Conservation (phyloP, 2,888 invertebrate species). For the Cheilosia vulpina region DNA sequence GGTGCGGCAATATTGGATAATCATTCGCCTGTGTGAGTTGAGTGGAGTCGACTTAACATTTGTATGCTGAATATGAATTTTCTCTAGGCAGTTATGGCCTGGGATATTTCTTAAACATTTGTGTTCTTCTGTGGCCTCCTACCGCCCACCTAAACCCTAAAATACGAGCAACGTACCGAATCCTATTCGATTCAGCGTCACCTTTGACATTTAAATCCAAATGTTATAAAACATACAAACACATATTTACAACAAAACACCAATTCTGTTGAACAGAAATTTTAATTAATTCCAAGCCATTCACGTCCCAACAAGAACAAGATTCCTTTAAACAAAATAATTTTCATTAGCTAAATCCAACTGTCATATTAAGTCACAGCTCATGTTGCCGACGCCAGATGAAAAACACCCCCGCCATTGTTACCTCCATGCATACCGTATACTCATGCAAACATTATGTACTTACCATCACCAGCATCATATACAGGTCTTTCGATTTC, state of each 20-base stretch:
- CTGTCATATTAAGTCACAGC: conserved; percentile 3
- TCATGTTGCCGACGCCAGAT: background rate
- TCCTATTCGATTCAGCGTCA: background rate
- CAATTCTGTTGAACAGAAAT: background rate
- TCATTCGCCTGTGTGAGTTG: too few species aligned
- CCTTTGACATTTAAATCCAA: conserved; percentile 24
- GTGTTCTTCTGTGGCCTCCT: too few species aligned
- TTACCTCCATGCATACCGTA: background rate
- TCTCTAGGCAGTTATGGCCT: too few species aligned
- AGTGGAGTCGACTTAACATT: too few species aligned
- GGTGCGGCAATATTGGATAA: too few species aligned
- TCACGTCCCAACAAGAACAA: background rate
- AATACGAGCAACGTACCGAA: too few species aligned
- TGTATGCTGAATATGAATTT: too few species aligned
- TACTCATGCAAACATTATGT: background rate
- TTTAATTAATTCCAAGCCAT: conserved; percentile 44
- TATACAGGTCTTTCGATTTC: conserved; percentile 80
- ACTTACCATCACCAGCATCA: conserved; percentile 83
- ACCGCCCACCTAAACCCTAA: too few species aligned
- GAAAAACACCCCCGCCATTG: background rate
- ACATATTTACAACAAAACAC: conserved; percentile 20
- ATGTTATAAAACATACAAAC: background rate
- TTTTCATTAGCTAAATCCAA: background rate
- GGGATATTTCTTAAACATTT: too few species aligned
- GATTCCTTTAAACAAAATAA: background rate